These are phyloP conservation scores for Pelvicachromis taeniatus DNA, from an alignment of 2,113 vertebrate species.

Conservation along the genomic window DNA sequence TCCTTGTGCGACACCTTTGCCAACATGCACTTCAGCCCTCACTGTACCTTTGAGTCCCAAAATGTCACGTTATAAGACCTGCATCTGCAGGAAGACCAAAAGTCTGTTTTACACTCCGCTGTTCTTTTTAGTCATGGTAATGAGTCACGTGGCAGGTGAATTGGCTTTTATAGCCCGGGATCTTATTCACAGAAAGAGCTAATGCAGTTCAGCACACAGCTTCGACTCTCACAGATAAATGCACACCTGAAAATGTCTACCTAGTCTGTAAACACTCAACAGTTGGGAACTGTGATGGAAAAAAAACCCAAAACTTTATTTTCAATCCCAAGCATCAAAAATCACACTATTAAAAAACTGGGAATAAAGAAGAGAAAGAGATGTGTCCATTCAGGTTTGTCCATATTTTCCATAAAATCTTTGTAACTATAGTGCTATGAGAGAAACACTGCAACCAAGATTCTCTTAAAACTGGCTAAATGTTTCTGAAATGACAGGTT, in stretches of 20 bases:
- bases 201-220: slow-evolving; percentile 9
- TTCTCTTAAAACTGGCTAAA: slow-evolving; percentile 40
- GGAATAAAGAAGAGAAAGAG: fast-evolving
- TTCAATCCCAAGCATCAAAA: slow-evolving; percentile 33
- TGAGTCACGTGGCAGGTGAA: background rate
- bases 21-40: background rate
- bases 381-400: slow-evolving; percentile 27
- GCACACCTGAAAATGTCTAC: slow-evolving; percentile 13
- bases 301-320: slow-evolving; percentile 11
- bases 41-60: background rate
- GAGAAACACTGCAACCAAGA: slow-evolving; percentile 27
- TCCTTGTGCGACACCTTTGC: slow-evolving; percentile 16
- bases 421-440: slow-evolving; percentile 14
- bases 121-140: background rate
- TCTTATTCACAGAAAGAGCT: slow-evolving; percentile 11
- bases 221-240: slow-evolving; percentile 11
- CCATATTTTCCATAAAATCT: slow-evolving; percentile 27
- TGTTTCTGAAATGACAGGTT: slow-evolving; percentile 56
- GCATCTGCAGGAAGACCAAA: background rate
- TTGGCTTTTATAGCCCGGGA: background rate
- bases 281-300: background rate
- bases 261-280: slow-evolving; percentile 41
- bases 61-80: background rate
- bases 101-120: background rate
- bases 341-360: slow-evolving; percentile 20